Percentiles rank a stretch among this genome's conserved stretches.
Conservation (phyloP, 2,113 vertebrate genomes). For the Menura novaehollandiae region DNA sequence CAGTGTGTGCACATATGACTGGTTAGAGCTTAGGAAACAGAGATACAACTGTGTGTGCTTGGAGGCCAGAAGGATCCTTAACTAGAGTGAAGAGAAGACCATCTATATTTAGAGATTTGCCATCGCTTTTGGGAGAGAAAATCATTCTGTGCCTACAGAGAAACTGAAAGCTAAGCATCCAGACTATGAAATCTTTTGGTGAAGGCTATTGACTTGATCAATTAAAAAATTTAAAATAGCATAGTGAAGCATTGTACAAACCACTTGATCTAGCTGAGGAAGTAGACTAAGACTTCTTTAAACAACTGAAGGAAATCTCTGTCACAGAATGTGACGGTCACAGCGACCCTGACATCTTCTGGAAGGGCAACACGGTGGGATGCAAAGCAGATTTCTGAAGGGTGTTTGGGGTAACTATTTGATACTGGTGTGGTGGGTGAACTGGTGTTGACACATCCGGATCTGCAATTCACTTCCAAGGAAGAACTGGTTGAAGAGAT, state of each 20-base stretch:
- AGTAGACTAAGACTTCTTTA: neutral
- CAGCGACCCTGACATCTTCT: fast-evolving
- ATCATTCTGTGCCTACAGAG: neutral
- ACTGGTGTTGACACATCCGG: neutral
- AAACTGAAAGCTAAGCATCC: neutral
- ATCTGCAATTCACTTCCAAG: neutral
- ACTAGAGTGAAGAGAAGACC: slow-evolving; percentile 72
- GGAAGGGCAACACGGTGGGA: neutral
- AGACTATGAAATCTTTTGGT: neutral
- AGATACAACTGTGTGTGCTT: slow-evolving; percentile 63
- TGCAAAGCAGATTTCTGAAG: neutral
- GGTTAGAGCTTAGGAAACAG: neutral
- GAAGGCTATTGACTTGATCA: neutral
- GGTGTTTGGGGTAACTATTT: neutral
- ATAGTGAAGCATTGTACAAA: neutral
- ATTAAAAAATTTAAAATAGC: neutral
- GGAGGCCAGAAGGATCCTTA: slow-evolving; percentile 79
- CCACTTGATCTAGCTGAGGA: neutral
- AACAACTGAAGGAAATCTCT: neutral
- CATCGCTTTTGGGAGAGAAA: neutral
- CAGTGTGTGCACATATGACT: neutral
- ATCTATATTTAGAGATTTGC: slow-evolving; percentile 80
- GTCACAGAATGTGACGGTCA: neutral
- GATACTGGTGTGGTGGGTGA: neutral
- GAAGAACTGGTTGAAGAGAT: neutral